Evolutionary conservation across 2,113 vertebrate species (phyloP).

Genomic region (Bubo scandiacus): DNA sequence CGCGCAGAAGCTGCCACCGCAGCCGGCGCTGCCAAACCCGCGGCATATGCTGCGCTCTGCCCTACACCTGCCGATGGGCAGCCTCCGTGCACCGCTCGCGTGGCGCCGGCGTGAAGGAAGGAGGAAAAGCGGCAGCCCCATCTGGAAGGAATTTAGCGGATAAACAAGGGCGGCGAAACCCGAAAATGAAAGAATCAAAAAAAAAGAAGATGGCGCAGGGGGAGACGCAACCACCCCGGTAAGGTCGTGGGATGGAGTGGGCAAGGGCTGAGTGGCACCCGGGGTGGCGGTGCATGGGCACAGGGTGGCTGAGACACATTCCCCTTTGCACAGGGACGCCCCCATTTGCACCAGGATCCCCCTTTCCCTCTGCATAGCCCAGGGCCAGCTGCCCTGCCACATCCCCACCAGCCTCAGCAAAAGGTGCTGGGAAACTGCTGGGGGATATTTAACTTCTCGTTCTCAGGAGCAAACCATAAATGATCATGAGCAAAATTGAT

Average conservation of each 20-base stretch:
- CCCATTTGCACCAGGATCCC: not conserved
- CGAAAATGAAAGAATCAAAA: rapidly evolving
- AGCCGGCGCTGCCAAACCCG: constrained; percentile 74
- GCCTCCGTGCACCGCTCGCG: constrained; percentile 70
- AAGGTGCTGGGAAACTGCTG: not conserved
- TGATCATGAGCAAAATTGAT: not conserved
- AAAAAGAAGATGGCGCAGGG: not conserved
- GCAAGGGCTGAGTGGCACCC: not conserved
- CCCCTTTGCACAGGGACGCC: not conserved
- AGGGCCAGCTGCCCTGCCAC: not conserved
- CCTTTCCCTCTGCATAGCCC: rapidly evolving
- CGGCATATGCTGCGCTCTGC: constrained; percentile 84
- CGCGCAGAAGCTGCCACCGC: constrained; percentile 72
- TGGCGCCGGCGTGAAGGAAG: constrained; percentile 46
- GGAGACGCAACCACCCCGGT: rapidly evolving
- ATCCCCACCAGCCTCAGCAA: not conserved
- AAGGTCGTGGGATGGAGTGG: not conserved
- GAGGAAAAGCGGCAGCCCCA: constrained; percentile 75
- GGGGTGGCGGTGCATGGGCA: not conserved
- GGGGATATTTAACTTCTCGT: not conserved
- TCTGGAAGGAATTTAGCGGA: constrained; percentile 61
- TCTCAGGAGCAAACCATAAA: not conserved
- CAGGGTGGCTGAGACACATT: rapidly evolving
- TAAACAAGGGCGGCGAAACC: constrained; percentile 20
- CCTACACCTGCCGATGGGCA: constrained; percentile 82